Conservation (phyloP, 1,140 invertebrate species). For the Dinoponera quadriceps region DNA sequence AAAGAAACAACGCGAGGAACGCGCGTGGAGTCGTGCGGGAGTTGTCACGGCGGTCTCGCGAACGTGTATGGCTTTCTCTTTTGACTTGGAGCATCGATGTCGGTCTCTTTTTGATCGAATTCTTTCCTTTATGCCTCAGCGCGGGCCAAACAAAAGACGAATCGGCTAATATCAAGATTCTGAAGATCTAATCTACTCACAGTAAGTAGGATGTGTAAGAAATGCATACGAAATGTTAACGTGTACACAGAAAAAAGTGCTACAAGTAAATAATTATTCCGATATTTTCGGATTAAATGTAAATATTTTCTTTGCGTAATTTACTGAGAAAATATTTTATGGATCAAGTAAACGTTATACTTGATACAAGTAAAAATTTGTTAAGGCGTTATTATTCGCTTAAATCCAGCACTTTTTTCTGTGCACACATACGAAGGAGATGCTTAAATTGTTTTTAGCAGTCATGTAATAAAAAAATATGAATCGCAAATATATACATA, state of each 20-base stretch:
- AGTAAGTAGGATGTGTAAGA: no score
- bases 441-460: slow-evolving; percentile 1
- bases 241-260: no score
- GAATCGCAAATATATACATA: no score
- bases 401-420: no score
- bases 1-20: slow-evolving; percentile 67
- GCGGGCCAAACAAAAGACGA: not conserved
- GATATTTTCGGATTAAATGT: no score
- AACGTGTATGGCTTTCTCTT: slow-evolving; percentile 69
- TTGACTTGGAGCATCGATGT: slow-evolving; percentile 42
- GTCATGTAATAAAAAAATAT: not conserved
- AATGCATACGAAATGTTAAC: no score
- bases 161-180: not conserved
- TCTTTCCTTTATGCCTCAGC: not conserved
- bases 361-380: no score
- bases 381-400: no score
- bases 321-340: no score
- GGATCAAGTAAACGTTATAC: no score
- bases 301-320: no score
- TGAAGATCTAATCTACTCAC: not conserved
- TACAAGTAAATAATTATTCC: no score
- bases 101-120: not conserved
- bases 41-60: slow-evolving; percentile 52
- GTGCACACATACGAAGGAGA: not conserved
- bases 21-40: slow-evolving; percentile 22